Conservation (phyloP, 2,113 vertebrate genomes). For the Circaetus gallicus region DNA sequence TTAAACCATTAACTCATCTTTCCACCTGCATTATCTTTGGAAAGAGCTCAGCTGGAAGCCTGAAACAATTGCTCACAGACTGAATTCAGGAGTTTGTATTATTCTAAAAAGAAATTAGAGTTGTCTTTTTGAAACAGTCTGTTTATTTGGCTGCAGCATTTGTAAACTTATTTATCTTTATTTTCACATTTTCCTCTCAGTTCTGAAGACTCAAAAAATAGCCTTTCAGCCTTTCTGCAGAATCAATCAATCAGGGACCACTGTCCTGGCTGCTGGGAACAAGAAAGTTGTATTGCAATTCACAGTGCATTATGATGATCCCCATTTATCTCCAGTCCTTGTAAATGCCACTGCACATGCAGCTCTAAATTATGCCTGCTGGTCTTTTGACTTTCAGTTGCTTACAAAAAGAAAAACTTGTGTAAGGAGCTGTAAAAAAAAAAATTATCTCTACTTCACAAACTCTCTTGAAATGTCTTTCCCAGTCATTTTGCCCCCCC, state of each 20-base stretch:
- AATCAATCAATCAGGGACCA: slow-evolving; percentile 33
- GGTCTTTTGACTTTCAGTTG: not conserved
- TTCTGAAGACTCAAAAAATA: slow-evolving; percentile 4
- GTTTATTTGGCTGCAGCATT: slow-evolving; percentile 38
- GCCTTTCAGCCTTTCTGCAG: not conserved
- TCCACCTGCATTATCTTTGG: slow-evolving; percentile 67
- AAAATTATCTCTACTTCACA: not conserved
- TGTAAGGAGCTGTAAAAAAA: not conserved
- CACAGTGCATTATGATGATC: slow-evolving; percentile 29
- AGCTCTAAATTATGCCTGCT: not conserved
- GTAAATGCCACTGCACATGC: not conserved
- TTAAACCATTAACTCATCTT: slow-evolving; percentile 78
- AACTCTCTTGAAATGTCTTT: not conserved
- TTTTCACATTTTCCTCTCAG: not conserved
- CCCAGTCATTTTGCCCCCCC: not conserved
- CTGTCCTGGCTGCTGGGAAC: not conserved
- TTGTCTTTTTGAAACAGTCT: not conserved
- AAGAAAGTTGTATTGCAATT: not conserved
- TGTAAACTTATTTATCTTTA: slow-evolving; percentile 25
- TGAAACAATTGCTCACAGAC: slow-evolving; percentile 19
- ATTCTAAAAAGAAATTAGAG: not conserved
- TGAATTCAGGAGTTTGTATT: not conserved
- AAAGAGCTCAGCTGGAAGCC: slow-evolving; percentile 55
- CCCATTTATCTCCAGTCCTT: slow-evolving; percentile 36
- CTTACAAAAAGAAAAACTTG: not conserved